phyloP scores from a whole-genome alignment of 2,113 vertebrate genomes.

The Gopherus flavomarginatus region DNA sequence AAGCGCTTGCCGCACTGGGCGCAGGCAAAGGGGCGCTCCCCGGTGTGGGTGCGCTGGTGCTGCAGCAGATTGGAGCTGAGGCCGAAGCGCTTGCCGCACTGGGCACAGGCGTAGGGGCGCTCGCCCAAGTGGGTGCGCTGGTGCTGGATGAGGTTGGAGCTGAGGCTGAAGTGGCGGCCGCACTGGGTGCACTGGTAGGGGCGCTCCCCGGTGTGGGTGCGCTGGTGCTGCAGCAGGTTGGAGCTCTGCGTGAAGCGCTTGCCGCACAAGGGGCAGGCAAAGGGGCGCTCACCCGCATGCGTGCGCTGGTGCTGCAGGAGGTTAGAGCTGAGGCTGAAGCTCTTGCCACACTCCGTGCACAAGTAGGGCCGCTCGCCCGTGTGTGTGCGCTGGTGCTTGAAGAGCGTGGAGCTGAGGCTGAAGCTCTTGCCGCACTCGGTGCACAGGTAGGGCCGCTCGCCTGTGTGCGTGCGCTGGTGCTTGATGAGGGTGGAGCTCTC shows the following conservation, averaged over 20 bases:
- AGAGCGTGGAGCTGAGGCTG: slow-evolving; percentile 20
- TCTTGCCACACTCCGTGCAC: not conserved
- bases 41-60: rapidly evolving
- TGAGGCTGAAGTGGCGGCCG: not conserved
- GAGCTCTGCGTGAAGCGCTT: not conserved
- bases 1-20: not conserved
- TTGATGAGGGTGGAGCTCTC: not conserved
- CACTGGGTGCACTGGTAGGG: not conserved
- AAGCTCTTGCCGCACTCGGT: slow-evolving; percentile 49
- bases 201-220: not conserved
- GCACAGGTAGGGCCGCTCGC: slow-evolving; percentile 6
- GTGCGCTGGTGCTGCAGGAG: not conserved
- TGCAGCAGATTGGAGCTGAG: not conserved
- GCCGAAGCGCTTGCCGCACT: not conserved
- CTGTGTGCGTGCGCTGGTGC: not conserved
- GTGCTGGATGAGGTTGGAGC: not conserved
- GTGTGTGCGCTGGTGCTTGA: not conserved
- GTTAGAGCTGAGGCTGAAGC: not conserved
- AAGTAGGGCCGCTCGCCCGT: not conserved
- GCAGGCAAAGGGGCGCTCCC: not conserved
- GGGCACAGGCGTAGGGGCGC: not conserved
- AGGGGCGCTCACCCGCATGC: not conserved
- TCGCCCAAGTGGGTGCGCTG: rapidly evolving
- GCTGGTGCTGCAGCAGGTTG: not conserved
- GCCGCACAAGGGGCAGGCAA: not conserved